Evolutionary conservation across 53 echinoderm and acorn worm genomes (phyloP).

Genomic region (Holothuria leucospilota): DNA sequence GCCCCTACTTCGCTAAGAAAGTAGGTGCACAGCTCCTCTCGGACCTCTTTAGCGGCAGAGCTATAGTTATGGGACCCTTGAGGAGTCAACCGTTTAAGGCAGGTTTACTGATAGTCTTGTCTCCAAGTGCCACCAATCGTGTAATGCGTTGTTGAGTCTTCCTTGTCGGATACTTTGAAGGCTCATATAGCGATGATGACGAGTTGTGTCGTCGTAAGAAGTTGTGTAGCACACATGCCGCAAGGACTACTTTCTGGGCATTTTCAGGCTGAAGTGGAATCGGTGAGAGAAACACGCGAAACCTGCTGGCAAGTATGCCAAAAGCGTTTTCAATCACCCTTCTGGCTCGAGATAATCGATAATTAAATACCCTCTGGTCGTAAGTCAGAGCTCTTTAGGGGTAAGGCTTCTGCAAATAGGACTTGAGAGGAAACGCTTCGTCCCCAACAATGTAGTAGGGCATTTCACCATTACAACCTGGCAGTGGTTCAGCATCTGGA

Average conservation of each 20-base stretch:
- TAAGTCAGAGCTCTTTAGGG: neutral
- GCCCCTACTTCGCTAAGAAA: neutral
- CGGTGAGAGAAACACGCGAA: neutral
- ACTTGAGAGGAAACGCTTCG: constrained; percentile 50
- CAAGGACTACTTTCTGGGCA: constrained; percentile 17
- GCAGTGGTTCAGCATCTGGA: no score
- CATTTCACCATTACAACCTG: no score
- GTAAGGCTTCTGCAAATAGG: constrained; percentile 13
- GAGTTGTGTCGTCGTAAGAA: no score
- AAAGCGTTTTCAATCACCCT: no score
- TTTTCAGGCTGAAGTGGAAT: neutral
- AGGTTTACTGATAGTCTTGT: neutral
- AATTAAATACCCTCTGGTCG: no score
- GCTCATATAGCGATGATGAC: neutral
- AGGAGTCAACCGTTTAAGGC: neutral
- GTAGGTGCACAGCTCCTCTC: neutral
- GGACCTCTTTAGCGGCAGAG: no score
- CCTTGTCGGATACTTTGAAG: neutral
- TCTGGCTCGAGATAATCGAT: constrained; percentile 7
- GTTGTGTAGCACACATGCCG: neutral
- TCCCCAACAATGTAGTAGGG: constrained; percentile 58
- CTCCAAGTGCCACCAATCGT: no score
- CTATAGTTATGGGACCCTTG: neutral
- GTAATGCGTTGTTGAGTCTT: neutral
- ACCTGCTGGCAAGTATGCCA: constrained; percentile 4